A percentile compares a stretch with the other conserved stretches of the same genome.
These are phyloP conservation scores for Cephus runcator DNA, from an alignment of 2,888 invertebrate species.

Conservation along the genomic window DNA sequence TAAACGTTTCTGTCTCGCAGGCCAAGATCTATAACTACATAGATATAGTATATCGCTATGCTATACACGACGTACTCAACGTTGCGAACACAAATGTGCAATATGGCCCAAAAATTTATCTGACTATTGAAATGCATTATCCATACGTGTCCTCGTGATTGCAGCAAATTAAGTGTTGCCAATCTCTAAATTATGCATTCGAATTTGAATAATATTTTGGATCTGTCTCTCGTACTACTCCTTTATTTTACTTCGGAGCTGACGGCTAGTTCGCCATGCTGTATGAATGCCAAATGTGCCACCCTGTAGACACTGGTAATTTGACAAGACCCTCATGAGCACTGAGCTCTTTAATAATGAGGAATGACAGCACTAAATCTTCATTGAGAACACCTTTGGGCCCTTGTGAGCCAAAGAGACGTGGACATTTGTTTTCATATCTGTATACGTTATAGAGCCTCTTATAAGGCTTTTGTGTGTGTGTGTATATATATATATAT, in stretches of 20 bases:
- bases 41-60: not conserved
- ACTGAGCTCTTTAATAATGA: conserved; percentile 7
- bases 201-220: not conserved
- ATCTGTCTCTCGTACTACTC: not conserved
- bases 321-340: not conserved
- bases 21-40: not conserved
- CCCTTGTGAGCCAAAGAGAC: not conserved
- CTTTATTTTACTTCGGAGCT: not conserved
- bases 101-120: no score
- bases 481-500: not conserved
- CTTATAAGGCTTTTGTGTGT: not conserved
- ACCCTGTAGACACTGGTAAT: not conserved
- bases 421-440: not conserved
- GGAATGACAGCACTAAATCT: conserved; percentile 16
- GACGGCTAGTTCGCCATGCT: not conserved
- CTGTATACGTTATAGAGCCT: not conserved
- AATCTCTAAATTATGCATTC: no score
- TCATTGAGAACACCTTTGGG: conserved; percentile 8
- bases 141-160: no score
- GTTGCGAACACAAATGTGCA: no score
- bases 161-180: no score
- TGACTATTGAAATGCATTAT: no score
- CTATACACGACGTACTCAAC: no score
- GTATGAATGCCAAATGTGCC: not conserved
- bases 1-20: not conserved